A percentile compares a stretch with the other conserved stretches of the same genome.
These are phyloP conservation scores for Loris lydekkerianus DNA, from an alignment of 2,797 vertebrate genomes.

Conservation along the genomic window DNA sequence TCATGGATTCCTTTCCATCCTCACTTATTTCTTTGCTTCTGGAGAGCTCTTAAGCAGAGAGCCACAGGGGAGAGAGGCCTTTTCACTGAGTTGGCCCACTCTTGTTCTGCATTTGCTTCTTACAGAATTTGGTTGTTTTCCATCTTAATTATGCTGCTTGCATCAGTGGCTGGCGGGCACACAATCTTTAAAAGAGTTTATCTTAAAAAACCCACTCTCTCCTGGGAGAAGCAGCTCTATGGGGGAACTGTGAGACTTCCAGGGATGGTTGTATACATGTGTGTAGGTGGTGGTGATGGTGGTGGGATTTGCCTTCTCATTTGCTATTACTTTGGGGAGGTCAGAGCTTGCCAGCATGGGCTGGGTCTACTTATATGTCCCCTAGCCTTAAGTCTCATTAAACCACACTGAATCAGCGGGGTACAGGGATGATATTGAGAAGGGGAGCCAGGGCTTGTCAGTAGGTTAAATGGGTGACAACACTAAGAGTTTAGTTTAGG, in stretches of 20 bases:
- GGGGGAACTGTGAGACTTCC: constrained; percentile 51
- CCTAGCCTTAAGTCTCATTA: not conserved
- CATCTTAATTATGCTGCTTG: constrained; percentile 79
- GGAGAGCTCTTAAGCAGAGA: constrained; percentile 76
- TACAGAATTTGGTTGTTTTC: constrained; percentile 77
- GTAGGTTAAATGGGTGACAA: not conserved
- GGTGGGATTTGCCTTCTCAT: not conserved
- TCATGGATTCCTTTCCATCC: constrained; percentile 54
- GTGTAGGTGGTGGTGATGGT: not conserved
- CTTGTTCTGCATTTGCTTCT: constrained; percentile 71
- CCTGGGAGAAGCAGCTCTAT: constrained; percentile 55
- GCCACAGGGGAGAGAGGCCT: constrained; percentile 70
- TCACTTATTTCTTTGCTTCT: constrained; percentile 55
- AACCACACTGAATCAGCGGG: not conserved
- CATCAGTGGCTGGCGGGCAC: constrained; percentile 72
- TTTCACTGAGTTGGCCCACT: constrained; percentile 64
- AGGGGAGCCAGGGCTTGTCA: not conserved
- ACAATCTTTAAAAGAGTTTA: constrained; percentile 78
- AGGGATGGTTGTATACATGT: not conserved
- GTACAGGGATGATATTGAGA: not conserved
- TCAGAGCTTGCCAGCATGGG: not conserved
- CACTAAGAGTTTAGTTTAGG: not conserved
- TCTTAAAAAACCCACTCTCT: constrained; percentile 77
- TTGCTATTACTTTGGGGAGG: not conserved
- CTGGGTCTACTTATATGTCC: not conserved